These are phyloP conservation scores for Encarsia formosa DNA, from an alignment of 2,888 invertebrate species.

Conservation along the genomic window DNA sequence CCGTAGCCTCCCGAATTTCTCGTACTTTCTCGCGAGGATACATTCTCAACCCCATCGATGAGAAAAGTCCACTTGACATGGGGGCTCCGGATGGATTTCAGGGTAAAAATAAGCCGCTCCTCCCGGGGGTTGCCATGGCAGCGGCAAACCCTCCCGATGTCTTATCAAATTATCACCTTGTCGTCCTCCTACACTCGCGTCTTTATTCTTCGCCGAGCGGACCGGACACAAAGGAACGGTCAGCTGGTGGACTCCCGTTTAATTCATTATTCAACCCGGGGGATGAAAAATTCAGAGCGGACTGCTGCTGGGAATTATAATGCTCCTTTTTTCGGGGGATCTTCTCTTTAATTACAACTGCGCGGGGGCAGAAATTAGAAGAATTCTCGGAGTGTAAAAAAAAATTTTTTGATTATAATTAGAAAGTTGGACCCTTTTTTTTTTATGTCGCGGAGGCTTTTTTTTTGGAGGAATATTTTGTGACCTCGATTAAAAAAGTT, in stretches of 20 bases:
- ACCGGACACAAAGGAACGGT: not conserved
- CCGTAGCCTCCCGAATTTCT: too few relatives aligned
- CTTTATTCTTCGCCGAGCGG: too few relatives aligned
- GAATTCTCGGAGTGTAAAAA: too few relatives aligned
- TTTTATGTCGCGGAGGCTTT: too few relatives aligned
- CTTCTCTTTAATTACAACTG: slow-evolving; percentile 21
- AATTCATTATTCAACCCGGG: slow-evolving; percentile 51
- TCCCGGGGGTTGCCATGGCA: slow-evolving; percentile 46
- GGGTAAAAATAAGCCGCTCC: slow-evolving; percentile 6
- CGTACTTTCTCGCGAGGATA: too few relatives aligned
- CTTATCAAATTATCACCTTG: slow-evolving; percentile 53
- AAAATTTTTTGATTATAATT: too few relatives aligned
- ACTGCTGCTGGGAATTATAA: slow-evolving; percentile 16
- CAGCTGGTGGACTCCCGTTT: slow-evolving; percentile 34
- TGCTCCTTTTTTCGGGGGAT: not conserved
- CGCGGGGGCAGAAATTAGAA: slow-evolving; percentile 6
- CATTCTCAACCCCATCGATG: too few relatives aligned
- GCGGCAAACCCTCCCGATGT: slow-evolving; percentile 46
- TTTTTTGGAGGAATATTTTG: too few relatives aligned
- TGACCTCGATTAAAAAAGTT: too few relatives aligned
- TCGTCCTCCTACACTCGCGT: slow-evolving; percentile 31
- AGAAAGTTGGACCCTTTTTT: too few relatives aligned
- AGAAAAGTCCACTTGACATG: too few relatives aligned
- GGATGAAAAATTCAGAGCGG: slow-evolving; percentile 45
- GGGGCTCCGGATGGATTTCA: slow-evolving; percentile 25